Evolutionary conservation across 2,888 invertebrate genomes (phyloP).

Genomic region (Zhengitettix transpicula): DNA sequence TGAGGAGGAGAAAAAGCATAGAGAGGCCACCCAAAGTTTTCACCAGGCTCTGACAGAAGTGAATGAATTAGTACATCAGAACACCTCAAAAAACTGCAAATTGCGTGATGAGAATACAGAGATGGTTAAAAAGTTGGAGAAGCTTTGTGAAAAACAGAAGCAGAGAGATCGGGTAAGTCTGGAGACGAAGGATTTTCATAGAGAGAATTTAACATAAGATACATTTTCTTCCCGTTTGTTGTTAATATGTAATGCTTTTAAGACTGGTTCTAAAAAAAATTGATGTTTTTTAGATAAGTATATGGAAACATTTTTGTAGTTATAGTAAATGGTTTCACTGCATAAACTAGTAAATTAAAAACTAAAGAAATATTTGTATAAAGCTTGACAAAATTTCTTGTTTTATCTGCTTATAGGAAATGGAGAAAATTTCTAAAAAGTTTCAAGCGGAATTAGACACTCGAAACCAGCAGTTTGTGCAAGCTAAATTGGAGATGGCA

Average conservation of each 20-base stretch:
- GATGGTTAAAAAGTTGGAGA: background rate
- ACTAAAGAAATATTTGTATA: too few relatives aligned
- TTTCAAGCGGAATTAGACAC: slow-evolving; percentile 60
- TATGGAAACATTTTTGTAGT: too few relatives aligned
- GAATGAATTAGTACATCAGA: background rate
- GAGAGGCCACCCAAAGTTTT: background rate
- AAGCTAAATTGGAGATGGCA: slow-evolving; percentile 34
- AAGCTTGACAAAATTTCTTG: too few relatives aligned
- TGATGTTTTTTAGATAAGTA: too few relatives aligned
- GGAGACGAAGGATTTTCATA: too few relatives aligned
- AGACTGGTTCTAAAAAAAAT: too few relatives aligned
- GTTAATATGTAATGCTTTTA: too few relatives aligned
- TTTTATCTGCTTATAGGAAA: slow-evolving; percentile 20
- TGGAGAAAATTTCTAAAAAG: slow-evolving; percentile 59
- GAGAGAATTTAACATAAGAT: too few relatives aligned
- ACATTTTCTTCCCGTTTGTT: too few relatives aligned
- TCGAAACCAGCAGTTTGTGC: slow-evolving; percentile 45
- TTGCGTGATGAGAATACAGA: background rate
- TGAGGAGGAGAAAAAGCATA: background rate
- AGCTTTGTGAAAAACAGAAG: background rate
- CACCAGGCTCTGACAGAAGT: background rate
- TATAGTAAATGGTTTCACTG: too few relatives aligned
- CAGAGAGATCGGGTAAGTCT: background rate
- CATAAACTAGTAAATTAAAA: too few relatives aligned
- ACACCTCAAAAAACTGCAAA: background rate